Conservation (phyloP, 2,113 vertebrate genomes). For the Menidia beryllina region DNA sequence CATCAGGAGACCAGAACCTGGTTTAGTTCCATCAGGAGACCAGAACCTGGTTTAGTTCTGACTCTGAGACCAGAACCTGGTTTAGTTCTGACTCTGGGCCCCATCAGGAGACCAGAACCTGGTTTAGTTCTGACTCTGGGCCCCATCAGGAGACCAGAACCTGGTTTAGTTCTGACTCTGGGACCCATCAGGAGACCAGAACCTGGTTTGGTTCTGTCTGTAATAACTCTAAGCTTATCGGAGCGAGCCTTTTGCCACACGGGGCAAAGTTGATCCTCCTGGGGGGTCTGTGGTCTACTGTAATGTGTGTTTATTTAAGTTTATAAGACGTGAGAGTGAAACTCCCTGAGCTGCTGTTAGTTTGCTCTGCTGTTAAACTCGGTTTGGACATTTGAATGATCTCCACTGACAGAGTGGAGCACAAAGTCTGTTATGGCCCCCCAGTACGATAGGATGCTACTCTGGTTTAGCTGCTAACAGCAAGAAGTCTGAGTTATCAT, state of each 20-base stretch:
- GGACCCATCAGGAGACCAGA: too few species aligned
- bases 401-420: conserved; percentile 22
- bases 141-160: too few species aligned
- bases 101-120: too few species aligned
- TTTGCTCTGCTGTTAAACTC: conserved; percentile 61
- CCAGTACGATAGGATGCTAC: background rate
- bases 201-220: too few species aligned
- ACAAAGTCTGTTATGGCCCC: conserved; percentile 27
- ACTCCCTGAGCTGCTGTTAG: conserved; percentile 57
- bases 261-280: conserved; percentile 30
- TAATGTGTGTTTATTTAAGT: conserved; percentile 68
- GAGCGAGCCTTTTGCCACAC: conserved; percentile 5
- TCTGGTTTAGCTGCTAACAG: background rate
- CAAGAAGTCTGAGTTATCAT: background rate
- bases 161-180: too few species aligned
- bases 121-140: too few species aligned
- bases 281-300: conserved; percentile 56
- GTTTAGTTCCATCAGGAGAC: too few species aligned
- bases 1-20: too few species aligned
- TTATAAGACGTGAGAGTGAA: conserved; percentile 64
- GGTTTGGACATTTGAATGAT: conserved; percentile 32
- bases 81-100: too few species aligned
- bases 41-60: too few species aligned
- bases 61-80: too few species aligned
- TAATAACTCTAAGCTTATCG: conserved; percentile 43